Evolutionary conservation across 2,888 invertebrate genomes (phyloP), one percentile per base, ranked within the genome.

Genomic region (Papilio elwesi): DNA sequence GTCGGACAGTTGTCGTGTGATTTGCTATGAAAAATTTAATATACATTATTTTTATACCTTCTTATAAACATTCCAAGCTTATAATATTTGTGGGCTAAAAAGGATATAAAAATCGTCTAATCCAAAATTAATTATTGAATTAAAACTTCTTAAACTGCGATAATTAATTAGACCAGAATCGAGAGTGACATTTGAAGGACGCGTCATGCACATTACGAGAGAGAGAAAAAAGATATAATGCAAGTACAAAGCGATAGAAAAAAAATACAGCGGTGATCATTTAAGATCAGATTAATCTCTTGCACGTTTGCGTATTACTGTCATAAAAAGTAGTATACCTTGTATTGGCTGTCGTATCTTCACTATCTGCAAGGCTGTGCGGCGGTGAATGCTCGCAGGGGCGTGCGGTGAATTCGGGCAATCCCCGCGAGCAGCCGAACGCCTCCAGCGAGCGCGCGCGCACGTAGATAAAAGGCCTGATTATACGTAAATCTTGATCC

Each of bases 401-500:
- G 78, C 78, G 11, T 81, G 11, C 95, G 16, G 95, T 92, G 78
- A 97, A 96, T 76, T 96, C 94, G 0, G 98, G 97, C 66, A 98
- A 90, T 62, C 95, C 95, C 81, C 96, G 96, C 78, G 95, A 95
- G 80, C 96, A 96, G 13, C 96, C 95, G 89, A 97, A 98, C 71
- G 96, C 95, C 16, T 96, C 94, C 48, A 98, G 89, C 7, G 96
- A 95, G 75, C 95, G 96, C 78, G 97, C 97, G 53, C 98, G 95
- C 12, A 98, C 97, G 91, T 97, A 97, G 12, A 98, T 96, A 83
- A 98, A 96, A 16, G 98, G 98, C 67, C 98, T 95, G 75, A 98
- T 96, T 38, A 98, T 96, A 75, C 98, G 95, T 68, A 98, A 87
- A 83, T 97, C 96, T 77, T 96, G 96, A 74, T 97, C 97, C 79